Conservation (phyloP, 2,888 invertebrate genomes). For the Ormyrus rosae region DNA sequence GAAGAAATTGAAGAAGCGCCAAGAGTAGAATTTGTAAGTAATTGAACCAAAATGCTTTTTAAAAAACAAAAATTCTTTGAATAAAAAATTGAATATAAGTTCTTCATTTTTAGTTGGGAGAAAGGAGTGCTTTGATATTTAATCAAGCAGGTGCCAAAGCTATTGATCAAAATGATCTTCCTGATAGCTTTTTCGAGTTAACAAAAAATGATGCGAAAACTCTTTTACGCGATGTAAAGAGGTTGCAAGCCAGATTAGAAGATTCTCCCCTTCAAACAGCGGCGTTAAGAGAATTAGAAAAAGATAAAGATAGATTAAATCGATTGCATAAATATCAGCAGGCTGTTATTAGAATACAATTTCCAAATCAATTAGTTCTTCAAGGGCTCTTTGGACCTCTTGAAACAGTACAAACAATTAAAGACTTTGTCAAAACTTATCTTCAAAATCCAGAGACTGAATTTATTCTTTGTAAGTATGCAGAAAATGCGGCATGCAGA, state of each 20-base stretch:
- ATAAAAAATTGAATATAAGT: constrained; percentile 24
- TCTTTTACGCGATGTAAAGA: constrained; percentile 85
- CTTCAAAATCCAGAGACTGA: constrained; percentile 81
- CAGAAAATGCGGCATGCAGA: neutral
- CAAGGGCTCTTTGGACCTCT: constrained; percentile 90
- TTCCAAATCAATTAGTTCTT: constrained; percentile 90
- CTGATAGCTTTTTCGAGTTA: constrained; percentile 93
- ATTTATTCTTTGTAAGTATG: constrained; percentile 86
- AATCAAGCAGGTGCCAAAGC: constrained; percentile 79
- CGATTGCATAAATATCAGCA: constrained; percentile 84
- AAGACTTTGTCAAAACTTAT: constrained; percentile 85
- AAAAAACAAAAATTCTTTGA: neutral
- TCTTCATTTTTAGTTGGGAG: constrained; percentile 80
- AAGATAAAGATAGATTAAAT: constrained; percentile 78
- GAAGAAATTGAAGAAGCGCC: constrained; percentile 25
- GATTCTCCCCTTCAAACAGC: constrained; percentile 86
- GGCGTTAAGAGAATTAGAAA: constrained; percentile 80
- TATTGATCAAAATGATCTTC: constrained; percentile 82
- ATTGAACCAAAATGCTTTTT: constrained; percentile 15
- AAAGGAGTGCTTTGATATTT: constrained; percentile 86
- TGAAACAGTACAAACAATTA: constrained; percentile 84
- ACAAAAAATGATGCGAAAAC: constrained; percentile 88
- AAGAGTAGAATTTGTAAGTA: constrained; percentile 64
- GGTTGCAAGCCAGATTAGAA: constrained; percentile 80
- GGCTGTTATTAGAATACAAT: constrained; percentile 89